A percentile compares a stretch with the other conserved stretches of the same genome.
phyloP scores from a whole-genome alignment of 2,888 invertebrate species.

The Agapostemon virescens region DNA sequence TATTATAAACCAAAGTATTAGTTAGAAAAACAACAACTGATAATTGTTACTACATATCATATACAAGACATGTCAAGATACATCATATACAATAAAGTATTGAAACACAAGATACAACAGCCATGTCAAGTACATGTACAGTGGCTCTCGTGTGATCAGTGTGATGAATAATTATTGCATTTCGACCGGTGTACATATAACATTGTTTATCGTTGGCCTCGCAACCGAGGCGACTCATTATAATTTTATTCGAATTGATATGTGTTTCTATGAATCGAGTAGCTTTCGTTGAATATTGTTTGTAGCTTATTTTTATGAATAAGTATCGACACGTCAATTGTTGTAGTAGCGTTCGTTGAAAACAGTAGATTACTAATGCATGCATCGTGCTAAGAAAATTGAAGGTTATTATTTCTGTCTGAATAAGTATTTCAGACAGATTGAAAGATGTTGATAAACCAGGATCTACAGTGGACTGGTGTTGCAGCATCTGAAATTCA shows the following conservation, averaged over 20 bases:
- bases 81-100: background rate
- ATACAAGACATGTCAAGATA: background rate
- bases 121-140: background rate
- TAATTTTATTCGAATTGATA: slow-evolving; percentile 4
- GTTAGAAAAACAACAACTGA: background rate
- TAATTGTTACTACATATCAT: background rate
- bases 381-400: background rate
- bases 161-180: background rate
- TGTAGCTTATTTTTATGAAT: background rate
- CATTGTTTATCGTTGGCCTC: background rate
- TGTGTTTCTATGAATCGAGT: slow-evolving; percentile 13
- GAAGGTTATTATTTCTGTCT: slow-evolving; percentile 19
- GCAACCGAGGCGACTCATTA: background rate
- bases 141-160: background rate
- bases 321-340: background rate
- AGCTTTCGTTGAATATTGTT: background rate
- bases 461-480: slow-evolving; percentile 70
- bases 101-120: background rate
- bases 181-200: background rate
- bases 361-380: slow-evolving; percentile 6
- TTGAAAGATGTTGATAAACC: slow-evolving; percentile 72
- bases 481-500: slow-evolving; percentile 59
- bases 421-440: background rate
- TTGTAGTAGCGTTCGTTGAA: background rate
- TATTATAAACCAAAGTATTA: background rate